A percentile compares a stretch with the other conserved stretches of the same genome.
Evolutionary conservation across 1,140 invertebrate genomes (phyloP).

Genomic region (Scaptodrosophila lebanonensis): DNA sequence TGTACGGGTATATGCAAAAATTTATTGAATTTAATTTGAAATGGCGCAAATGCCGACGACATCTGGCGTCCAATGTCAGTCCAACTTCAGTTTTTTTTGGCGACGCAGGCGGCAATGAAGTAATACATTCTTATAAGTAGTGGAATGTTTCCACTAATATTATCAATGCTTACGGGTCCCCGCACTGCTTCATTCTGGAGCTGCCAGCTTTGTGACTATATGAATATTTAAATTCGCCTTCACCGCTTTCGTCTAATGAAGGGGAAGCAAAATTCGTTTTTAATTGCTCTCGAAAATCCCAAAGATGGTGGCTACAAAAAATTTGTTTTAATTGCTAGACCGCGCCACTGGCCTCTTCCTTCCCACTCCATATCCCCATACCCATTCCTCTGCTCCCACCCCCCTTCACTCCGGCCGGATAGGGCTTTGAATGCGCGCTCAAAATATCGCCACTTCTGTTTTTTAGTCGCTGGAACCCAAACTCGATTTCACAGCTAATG

Average conservation of each 20-base stretch:
- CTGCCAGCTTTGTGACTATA: conserved; percentile 38
- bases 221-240: conserved; percentile 65
- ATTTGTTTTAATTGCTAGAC: conserved; percentile 70
- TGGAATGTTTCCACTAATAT: too few relatives aligned
- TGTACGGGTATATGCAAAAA: conserved; percentile 54
- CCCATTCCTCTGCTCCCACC: conserved; percentile 20
- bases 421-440: too few relatives aligned
- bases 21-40: conserved; percentile 77
- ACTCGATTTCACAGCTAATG: conserved; percentile 72
- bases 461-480: conserved; percentile 46
- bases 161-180: too few relatives aligned
- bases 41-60: conserved; percentile 49
- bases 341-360: too few relatives aligned
- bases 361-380: conserved; percentile 20
- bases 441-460: conserved; percentile 66
- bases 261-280: conserved; percentile 71
- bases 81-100: conserved; percentile 10
- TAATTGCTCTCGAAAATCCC: conserved; percentile 65
- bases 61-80: conserved; percentile 43
- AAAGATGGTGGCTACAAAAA: conserved; percentile 67
- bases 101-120: conserved; percentile 4
- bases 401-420: too few relatives aligned
- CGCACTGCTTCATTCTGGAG: conserved; percentile 10
- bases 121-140: too few relatives aligned
- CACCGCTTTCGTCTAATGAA: conserved; percentile 53